Evolutionary conservation across 1,140 invertebrate species (phyloP).

Genomic region (Tribolium castaneum): DNA sequence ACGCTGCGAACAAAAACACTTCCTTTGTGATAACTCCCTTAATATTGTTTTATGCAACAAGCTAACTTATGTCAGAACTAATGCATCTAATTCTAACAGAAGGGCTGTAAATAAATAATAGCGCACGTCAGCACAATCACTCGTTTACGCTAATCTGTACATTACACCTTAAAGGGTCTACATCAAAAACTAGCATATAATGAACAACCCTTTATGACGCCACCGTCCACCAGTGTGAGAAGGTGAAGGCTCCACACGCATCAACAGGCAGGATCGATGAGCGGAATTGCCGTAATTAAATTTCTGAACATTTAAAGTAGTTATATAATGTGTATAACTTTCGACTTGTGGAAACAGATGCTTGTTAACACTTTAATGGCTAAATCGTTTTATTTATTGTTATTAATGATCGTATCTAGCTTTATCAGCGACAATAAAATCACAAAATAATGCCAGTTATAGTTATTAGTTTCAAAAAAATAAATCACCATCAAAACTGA

Average conservation of each 20-base stretch:
- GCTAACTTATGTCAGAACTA: neutral
- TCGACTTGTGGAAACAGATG: neutral
- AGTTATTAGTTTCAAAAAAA: neutral
- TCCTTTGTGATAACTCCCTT: neutral
- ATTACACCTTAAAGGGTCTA: neutral
- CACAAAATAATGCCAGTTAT: neutral
- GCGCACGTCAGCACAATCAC: neutral
- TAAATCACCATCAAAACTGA: neutral
- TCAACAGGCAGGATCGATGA: conserved; percentile 26
- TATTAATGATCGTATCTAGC: neutral
- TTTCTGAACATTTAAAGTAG: conserved; percentile 24
- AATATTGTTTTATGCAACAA: neutral
- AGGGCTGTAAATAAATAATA: neutral
- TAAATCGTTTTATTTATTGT: neutral
- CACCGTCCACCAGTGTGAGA: conserved; percentile 8
- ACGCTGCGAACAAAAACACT: neutral
- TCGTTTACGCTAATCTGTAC: neutral
- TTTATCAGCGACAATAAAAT: neutral
- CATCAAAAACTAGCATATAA: neutral
- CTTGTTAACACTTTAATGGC: neutral
- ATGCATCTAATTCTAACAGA: neutral
- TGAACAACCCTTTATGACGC: conserved; percentile 7
- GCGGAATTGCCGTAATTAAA: conserved; percentile 21
- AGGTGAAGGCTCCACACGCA: conserved; percentile 25
- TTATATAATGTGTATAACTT: conserved; percentile 8